Evolutionary conservation across 2,113 vertebrate species (phyloP).

Genomic region (Entomyzon cyanotis): DNA sequence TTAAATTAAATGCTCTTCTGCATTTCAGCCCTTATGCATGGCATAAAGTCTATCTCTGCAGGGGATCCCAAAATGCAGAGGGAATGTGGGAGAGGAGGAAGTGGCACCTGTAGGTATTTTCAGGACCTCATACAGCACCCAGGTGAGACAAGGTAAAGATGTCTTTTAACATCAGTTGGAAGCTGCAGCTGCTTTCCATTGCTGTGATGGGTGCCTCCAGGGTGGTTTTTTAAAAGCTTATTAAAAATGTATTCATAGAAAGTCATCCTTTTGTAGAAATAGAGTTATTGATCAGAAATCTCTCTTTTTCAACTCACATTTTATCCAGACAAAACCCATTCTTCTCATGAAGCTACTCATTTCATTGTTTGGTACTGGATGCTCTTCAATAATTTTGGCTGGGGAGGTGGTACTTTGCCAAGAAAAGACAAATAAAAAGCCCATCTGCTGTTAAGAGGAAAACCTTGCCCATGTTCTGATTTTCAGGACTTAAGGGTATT

Average conservation of each 20-base stretch:
- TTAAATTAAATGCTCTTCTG: conserved; percentile 17
- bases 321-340: neutral
- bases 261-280: neutral
- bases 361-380: neutral
- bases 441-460: neutral
- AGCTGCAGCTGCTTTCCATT: neutral
- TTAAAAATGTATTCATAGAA: conserved; percentile 3
- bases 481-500: neutral
- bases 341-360: neutral
- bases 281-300: neutral
- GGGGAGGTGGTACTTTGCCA: neutral
- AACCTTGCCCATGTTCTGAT: neutral
- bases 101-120: neutral
- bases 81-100: neutral
- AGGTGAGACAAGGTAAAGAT: neutral
- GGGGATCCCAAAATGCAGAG: neutral
- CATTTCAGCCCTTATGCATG: neutral
- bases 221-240: neutral
- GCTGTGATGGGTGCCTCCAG: neutral
- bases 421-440: neutral
- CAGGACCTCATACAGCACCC: neutral
- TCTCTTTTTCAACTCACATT: neutral
- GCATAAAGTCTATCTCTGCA: neutral
- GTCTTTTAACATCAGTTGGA: neutral
- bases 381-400: neutral